Percentiles rank a stretch among this genome's conserved stretches.
Evolutionary conservation across 2,113 vertebrate genomes (phyloP).

Genomic region (Piprites chloris): DNA sequence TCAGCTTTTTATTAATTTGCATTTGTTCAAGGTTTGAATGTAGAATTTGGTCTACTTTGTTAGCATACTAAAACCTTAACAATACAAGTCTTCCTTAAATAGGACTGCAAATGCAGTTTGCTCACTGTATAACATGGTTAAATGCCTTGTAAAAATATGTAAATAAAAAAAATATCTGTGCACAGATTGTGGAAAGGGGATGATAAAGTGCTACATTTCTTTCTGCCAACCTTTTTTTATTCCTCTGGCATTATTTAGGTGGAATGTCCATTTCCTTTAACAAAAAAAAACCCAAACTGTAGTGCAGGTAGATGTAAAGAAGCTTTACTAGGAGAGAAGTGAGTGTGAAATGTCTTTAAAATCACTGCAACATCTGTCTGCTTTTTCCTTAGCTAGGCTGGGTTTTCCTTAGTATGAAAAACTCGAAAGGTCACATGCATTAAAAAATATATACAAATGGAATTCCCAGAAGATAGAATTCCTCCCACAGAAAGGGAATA

Average conservation of each 20-base stretch:
- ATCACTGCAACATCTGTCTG: not conserved
- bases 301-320: not conserved
- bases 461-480: not conserved
- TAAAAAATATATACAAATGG: not conserved
- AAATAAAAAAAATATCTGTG: not conserved
- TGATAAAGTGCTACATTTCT: not conserved
- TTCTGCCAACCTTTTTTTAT: not conserved
- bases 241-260: not conserved
- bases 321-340: not conserved
- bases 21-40: not conserved
- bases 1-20: not conserved
- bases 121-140: not conserved
- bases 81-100: not conserved
- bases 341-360: not conserved
- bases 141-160: not conserved
- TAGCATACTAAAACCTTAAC: not conserved
- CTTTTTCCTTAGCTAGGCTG: not conserved
- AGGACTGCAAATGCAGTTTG: not conserved
- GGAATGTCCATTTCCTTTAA: not conserved
- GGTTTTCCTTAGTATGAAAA: not conserved
- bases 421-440: not conserved
- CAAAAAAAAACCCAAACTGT: not conserved
- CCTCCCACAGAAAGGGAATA: not conserved
- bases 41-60: not conserved
- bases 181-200: not conserved